A percentile compares a stretch with the other conserved stretches of the same genome.
Evolutionary conservation across 2,888 invertebrate species (phyloP).

Genomic region (Nebria salina): DNA sequence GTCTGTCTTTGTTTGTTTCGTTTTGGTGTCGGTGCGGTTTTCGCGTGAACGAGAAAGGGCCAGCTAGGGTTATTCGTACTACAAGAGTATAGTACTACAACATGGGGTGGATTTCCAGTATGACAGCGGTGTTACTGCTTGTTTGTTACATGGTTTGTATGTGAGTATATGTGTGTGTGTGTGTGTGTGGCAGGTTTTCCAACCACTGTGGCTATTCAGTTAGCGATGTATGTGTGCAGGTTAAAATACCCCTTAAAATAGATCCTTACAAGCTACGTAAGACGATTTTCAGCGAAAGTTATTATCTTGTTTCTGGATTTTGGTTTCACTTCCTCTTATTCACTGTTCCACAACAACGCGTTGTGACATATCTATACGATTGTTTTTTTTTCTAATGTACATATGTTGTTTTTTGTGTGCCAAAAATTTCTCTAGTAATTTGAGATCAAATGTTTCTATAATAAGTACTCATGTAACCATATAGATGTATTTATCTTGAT

Average conservation of each 20-base stretch:
- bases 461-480: no score
- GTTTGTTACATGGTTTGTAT: background rate
- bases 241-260: background rate
- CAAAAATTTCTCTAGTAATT: background rate
- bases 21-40: slow-evolving; percentile 15
- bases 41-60: slow-evolving; percentile 11
- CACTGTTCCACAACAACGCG: background rate
- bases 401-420: background rate
- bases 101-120: slow-evolving; percentile 23
- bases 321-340: background rate
- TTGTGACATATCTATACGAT: background rate
- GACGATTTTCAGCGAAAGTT: background rate
- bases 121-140: slow-evolving; percentile 16
- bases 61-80: slow-evolving; percentile 16
- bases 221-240: background rate
- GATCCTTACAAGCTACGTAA: background rate
- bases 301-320: background rate
- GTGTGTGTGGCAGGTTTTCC: slow-evolving; percentile 7
- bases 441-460: no score
- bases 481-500: no score
- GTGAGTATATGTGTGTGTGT: background rate
- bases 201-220: slow-evolving; percentile 9
- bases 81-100: background rate
- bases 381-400: background rate
- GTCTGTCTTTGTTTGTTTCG: background rate